These are phyloP conservation scores for Scomber scombrus DNA, from an alignment of 2,113 vertebrate genomes.

Conservation along the genomic window DNA sequence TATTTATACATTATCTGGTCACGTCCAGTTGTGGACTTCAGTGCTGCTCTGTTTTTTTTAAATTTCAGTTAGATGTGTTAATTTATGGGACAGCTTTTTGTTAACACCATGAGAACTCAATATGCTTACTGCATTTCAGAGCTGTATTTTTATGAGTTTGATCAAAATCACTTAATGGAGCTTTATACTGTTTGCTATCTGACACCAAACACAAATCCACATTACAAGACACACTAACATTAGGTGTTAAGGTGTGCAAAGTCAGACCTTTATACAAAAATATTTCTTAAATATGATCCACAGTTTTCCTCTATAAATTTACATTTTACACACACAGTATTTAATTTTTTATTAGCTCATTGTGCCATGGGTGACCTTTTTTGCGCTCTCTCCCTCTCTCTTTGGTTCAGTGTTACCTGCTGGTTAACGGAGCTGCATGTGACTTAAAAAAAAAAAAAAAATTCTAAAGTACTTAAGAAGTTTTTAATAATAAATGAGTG, in stretches of 20 bases:
- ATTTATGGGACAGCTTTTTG: too few relatives aligned
- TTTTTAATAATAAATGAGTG: constrained; percentile 31
- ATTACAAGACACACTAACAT: neutral
- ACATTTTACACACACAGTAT: too few relatives aligned
- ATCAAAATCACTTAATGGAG: too few relatives aligned
- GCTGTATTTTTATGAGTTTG: too few relatives aligned
- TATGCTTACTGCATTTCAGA: too few relatives aligned
- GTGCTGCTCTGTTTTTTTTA: too few relatives aligned
- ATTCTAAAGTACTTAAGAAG: neutral
- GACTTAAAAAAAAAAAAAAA: neutral
- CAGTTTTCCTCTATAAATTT: neutral
- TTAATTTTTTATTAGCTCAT: neutral
- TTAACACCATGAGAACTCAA: too few relatives aligned
- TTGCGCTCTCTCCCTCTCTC: neutral
- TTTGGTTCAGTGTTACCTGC: neutral
- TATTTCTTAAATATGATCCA: neutral
- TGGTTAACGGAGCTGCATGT: neutral
- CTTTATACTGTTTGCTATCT: neutral
- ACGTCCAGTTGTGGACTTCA: neutral
- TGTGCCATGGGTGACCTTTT: neutral
- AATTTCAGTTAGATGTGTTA: too few relatives aligned
- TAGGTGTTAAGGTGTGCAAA: too few relatives aligned
- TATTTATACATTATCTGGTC: neutral
- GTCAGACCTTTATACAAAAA: too few relatives aligned
- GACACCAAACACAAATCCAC: neutral